These are phyloP conservation scores for Druon quercuslanigerum DNA, from an alignment of 1,140 invertebrate genomes.

Conservation along the genomic window DNA sequence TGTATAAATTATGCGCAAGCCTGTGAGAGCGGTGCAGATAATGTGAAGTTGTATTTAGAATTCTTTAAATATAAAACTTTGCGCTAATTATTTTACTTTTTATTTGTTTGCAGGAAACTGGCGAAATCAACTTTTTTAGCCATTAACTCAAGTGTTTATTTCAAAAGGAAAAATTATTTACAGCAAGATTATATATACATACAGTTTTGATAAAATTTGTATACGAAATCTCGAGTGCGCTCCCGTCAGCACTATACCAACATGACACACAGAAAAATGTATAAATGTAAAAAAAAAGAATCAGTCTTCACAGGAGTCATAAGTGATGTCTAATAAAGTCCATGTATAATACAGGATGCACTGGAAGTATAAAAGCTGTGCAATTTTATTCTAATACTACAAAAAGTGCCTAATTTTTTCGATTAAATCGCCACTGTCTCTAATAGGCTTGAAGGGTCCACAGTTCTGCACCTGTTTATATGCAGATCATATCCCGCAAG, in stretches of 20 bases:
- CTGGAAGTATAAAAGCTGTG: not conserved
- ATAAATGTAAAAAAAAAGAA: constrained; percentile 17
- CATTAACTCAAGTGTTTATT: constrained; percentile 8
- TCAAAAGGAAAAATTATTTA: constrained; percentile 44
- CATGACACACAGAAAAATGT: not conserved
- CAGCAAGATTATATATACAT: constrained; percentile 31
- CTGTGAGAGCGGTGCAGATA: too few species aligned
- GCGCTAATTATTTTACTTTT: not conserved
- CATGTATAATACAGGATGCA: not conserved
- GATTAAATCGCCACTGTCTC: too few species aligned
- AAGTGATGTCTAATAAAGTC: not conserved
- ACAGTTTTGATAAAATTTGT: not conserved
- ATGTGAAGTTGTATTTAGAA: too few species aligned
- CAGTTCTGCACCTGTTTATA: too few species aligned
- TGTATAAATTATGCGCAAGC: too few species aligned
- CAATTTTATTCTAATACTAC: too few species aligned
- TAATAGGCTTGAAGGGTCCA: too few species aligned
- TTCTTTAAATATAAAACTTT: too few species aligned
- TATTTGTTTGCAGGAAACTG: not conserved
- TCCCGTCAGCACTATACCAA: too few species aligned
- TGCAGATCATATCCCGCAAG: too few species aligned
- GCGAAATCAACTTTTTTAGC: not conserved
- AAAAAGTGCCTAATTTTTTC: too few species aligned
- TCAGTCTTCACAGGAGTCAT: constrained; percentile 15
- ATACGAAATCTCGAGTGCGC: too few species aligned